Base-by-base conservation (phyloP, 2,888 invertebrate species). In the Netelia inedita region DNA sequence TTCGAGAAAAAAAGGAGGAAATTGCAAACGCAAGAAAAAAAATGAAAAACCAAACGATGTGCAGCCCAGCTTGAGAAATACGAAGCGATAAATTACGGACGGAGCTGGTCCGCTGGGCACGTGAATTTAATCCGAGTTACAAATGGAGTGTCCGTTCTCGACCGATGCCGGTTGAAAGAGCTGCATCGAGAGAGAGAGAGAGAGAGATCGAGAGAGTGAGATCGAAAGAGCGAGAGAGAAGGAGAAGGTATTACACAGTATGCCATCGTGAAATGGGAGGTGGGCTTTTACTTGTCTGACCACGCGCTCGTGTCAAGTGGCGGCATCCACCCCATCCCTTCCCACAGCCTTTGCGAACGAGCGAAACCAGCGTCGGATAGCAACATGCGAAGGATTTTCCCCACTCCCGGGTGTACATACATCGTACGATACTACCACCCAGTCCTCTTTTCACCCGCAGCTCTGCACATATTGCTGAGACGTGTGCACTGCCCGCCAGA, bases 91-190 rank as follows among this genome's bases (percentile, higher is more conserved):
- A 88, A 88, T 88, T 87, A 88, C 85, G 74, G 55, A 72, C 50
- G 55, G 79, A 75, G 66, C 71, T 66, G 75, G 75, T 79, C 66
- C 19, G 71, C 19, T 65, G 65, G 79, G 80, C 76, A 68, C 82
- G 83, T 85, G 87, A 88, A 87, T 86, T 86, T 86, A 86, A 87
- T 86, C 87, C 84, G 86, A 78, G 87, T 87, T 87, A 88, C 88
- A 88, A 88, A 88, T 88, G 85, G 81, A 88, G 86, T 88, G 88
- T 88, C 88, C 86, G 85, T 84, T 83, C 83, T 80, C 79, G 80
- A 85, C 75, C 79, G 78, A 79, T 84, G 86, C 74, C 63, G 73
- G 65, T 65, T 61, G 63, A 65, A 80, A 35, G 35, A 35, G 82
- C 82, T 59, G 46, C 55, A 28, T 73, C 65, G 68, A 69, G 79